Conservation (phyloP, 2,113 vertebrate genomes). For the Herpetotheres cachinnans region DNA sequence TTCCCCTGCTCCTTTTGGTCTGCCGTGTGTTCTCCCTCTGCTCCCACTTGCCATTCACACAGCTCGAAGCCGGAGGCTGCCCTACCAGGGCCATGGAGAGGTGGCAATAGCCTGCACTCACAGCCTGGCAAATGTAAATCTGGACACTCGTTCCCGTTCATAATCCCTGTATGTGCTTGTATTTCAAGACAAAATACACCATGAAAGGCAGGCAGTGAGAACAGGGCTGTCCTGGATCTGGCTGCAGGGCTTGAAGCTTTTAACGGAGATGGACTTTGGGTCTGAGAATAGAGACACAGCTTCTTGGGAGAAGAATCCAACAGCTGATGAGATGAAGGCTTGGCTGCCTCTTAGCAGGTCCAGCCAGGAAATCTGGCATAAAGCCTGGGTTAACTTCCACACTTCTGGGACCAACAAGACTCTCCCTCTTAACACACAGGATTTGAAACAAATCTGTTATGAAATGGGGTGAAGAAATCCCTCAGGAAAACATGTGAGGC, state of each 20-base stretch:
- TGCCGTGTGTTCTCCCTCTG: not conserved
- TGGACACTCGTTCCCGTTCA: not conserved
- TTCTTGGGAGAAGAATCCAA: not conserved
- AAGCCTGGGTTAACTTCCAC: not conserved
- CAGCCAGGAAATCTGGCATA: not conserved
- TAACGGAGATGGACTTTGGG: not conserved
- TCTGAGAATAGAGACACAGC: not conserved
- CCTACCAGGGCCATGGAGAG: not conserved
- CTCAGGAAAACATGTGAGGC: not conserved
- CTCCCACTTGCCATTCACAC: not conserved
- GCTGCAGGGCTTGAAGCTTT: not conserved
- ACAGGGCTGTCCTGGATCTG: not conserved
- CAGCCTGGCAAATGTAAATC: not conserved
- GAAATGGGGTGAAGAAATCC: not conserved
- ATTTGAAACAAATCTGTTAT: not conserved
- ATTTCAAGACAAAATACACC: not conserved
- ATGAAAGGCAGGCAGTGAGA: not conserved
- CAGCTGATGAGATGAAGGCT: not conserved
- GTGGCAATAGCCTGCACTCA: not conserved
- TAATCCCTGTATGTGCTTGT: not conserved
- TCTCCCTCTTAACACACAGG: not conserved
- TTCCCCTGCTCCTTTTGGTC: not conserved
- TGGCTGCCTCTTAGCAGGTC: not conserved
- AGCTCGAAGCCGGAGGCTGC: not conserved
- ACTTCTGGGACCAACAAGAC: not conserved